phyloP scores from a whole-genome alignment of 2,888 invertebrate species.

The Orthosia cruda region DNA sequence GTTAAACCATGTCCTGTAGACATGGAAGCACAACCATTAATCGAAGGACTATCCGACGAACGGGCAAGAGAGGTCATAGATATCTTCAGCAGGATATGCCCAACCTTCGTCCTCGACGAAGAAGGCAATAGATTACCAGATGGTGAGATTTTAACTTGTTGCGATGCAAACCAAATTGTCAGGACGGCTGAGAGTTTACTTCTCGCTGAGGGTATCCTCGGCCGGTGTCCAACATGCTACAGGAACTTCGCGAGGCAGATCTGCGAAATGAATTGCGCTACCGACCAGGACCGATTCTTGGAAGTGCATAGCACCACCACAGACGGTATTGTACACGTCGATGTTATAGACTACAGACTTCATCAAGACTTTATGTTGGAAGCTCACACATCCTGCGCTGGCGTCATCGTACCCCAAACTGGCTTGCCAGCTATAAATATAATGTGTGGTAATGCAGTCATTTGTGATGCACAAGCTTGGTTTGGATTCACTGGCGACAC shows the following conservation, averaged over 20 bases:
- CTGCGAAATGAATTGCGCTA: constrained; percentile 96
- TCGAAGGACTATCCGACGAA: constrained; percentile 76
- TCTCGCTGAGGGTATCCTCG: constrained; percentile 93
- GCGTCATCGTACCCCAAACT: constrained; percentile 95
- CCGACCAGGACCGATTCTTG: constrained; percentile 92
- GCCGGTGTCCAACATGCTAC: constrained; percentile 96
- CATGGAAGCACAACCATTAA: constrained; percentile 73
- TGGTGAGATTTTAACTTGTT: constrained; percentile 92
- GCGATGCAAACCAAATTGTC: constrained; percentile 89
- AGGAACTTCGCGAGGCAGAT: constrained; percentile 95
- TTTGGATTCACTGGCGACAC: constrained; percentile 93
- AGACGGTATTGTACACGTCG: constrained; percentile 82
- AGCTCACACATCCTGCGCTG: constrained; percentile 95
- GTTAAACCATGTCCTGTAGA: constrained; percentile 78
- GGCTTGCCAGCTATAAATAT: constrained; percentile 95
- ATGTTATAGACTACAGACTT: constrained; percentile 89
- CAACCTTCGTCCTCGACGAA: constrained; percentile 89
- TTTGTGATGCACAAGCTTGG: constrained; percentile 93
- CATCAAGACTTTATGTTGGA: constrained; percentile 92
- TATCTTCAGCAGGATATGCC: constrained; percentile 92
- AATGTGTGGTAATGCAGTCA: constrained; percentile 94
- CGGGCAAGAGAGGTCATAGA: constrained; percentile 79
- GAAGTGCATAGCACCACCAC: constrained; percentile 71
- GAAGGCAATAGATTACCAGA: constrained; percentile 77
- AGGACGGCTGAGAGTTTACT: constrained; percentile 90